Percentiles rank a stretch among this genome's conserved stretches.
These are phyloP conservation scores for Pseudolaguvia tuberculata DNA, from an alignment of 2,113 vertebrate genomes.

Conservation along the genomic window DNA sequence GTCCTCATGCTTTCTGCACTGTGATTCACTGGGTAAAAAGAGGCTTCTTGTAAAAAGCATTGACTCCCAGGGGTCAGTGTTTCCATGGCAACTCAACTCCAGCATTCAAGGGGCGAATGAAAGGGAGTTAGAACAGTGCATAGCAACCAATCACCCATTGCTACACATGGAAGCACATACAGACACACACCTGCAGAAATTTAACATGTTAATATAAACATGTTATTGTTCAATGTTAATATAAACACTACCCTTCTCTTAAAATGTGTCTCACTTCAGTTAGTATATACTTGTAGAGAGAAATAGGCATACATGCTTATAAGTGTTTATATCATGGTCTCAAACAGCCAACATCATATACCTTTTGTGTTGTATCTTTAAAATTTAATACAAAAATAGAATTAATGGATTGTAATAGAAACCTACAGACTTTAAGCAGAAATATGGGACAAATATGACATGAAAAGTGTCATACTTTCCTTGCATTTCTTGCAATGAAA, in stretches of 20 bases:
- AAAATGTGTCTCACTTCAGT: slow-evolving; percentile 16
- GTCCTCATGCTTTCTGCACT: slow-evolving; percentile 47
- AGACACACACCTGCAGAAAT: slow-evolving; percentile 42
- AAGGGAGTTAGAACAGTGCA: slow-evolving; percentile 57
- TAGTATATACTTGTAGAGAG: slow-evolving; percentile 3
- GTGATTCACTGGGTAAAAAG: slow-evolving; percentile 63
- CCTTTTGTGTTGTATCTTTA: slow-evolving; percentile 10
- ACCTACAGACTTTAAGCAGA: neutral
- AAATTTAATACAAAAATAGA: slow-evolving; percentile 11
- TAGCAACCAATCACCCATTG: slow-evolving; percentile 52
- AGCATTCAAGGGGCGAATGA: slow-evolving; percentile 67
- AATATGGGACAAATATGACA: neutral
- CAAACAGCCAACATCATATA: neutral
- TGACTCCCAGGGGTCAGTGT: slow-evolving; percentile 70
- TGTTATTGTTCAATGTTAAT: too few relatives aligned
- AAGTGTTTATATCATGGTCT: neutral
- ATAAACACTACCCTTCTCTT: slow-evolving; percentile 32
- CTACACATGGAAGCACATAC: slow-evolving; percentile 31
- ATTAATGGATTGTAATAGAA: slow-evolving; percentile 3
- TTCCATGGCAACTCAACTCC: slow-evolving; percentile 72
- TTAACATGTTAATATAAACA: neutral
- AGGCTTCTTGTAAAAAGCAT: slow-evolving; percentile 64
- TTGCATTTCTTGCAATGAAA: slow-evolving; percentile 35
- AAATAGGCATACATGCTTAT: neutral
- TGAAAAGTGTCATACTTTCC: neutral